Base-by-base conservation (phyloP, 2,888 invertebrate genomes). In the Lordiphosa fenestrarum region DNA sequence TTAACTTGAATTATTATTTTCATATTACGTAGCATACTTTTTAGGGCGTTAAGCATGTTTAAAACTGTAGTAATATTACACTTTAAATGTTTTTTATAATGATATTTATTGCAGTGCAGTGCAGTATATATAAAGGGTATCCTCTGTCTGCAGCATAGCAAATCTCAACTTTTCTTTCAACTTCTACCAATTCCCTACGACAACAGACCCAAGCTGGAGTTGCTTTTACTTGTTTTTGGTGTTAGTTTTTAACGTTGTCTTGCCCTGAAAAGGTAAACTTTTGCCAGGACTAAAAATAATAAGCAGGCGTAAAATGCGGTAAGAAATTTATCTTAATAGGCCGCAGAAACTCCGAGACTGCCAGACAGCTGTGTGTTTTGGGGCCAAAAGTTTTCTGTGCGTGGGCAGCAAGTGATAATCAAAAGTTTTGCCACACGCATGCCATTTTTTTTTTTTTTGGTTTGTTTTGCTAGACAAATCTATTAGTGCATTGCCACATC, bases 401-500 rank as follows among this genome's bases (percentile, higher is more conserved):
- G 33, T 52, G 19, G 53, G 25, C 48, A 59, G 48, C 44, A 44
- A 52, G 56, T 56, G 47, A 56, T 69, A 69, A 66, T 48, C 49
- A 53, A 64, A 71, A 63, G 51, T 62, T 64, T 41, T 53, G 37
- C 36, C 37, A 35, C 33, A 47, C 42, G 30, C 30, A 30, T 25
- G 9, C 6, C 6, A 25, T 25, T 2, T 25, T 25, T 25, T 25
- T 25, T 47, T 15, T 46, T n/a, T n/a, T n/a, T n/a, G n/a, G n/a
- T n/a, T n/a, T 66, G 49, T 59, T 62, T 62, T 56, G 46, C 35
- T 35, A 56, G 67, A 67, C 64, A 65, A 72, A 78, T 76, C 78
- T 75, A 78, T 76, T 72, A 75, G 72, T 67, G 62, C 67, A 71
- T 48, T 71, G 57, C 62, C 49, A 50, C 30, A 51, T 38, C 12